Evolutionary conservation across 2,113 vertebrate species (phyloP).

Genomic region (Perca fluviatilis): DNA sequence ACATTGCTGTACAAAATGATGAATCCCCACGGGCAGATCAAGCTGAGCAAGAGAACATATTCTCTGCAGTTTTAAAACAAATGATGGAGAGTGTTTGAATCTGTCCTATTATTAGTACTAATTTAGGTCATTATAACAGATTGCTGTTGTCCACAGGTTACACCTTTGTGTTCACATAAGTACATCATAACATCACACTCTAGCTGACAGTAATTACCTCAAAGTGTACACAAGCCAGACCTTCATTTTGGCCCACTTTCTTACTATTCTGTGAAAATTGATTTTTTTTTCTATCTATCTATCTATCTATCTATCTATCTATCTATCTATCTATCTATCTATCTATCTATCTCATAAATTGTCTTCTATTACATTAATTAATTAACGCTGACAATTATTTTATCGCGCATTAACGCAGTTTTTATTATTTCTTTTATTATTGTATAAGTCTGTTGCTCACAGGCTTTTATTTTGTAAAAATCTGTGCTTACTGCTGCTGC

Average conservation of each 20-base stretch:
- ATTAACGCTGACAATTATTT: too few relatives aligned
- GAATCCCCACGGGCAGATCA: conserved; percentile 51
- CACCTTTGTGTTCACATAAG: conserved; percentile 21
- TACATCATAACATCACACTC: not conserved
- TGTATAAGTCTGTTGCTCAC: too few relatives aligned
- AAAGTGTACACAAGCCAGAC: not conserved
- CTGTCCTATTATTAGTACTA: conserved; percentile 34
- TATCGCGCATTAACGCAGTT: too few relatives aligned
- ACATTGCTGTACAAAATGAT: conserved; percentile 57
- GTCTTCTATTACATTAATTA: too few relatives aligned
- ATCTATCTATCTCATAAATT: too few relatives aligned
- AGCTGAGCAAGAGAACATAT: conserved; percentile 37
- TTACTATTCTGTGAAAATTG: not conserved
- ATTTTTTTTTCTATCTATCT: too few relatives aligned
- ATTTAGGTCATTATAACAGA: conserved; percentile 50
- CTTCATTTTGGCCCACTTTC: conserved; percentile 12
- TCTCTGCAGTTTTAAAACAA: conserved; percentile 49
- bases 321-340: too few relatives aligned
- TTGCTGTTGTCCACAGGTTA: conserved; percentile 27
- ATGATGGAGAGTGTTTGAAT: conserved; percentile 23
- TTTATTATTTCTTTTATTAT: too few relatives aligned
- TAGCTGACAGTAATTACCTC: conserved; percentile 14
- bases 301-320: too few relatives aligned
- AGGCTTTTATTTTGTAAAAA: too few relatives aligned
- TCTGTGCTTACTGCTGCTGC: too few relatives aligned